These are phyloP conservation scores for Apocrypta bakeri DNA, from an alignment of 1,140 invertebrate genomes.

Conservation along the genomic window DNA sequence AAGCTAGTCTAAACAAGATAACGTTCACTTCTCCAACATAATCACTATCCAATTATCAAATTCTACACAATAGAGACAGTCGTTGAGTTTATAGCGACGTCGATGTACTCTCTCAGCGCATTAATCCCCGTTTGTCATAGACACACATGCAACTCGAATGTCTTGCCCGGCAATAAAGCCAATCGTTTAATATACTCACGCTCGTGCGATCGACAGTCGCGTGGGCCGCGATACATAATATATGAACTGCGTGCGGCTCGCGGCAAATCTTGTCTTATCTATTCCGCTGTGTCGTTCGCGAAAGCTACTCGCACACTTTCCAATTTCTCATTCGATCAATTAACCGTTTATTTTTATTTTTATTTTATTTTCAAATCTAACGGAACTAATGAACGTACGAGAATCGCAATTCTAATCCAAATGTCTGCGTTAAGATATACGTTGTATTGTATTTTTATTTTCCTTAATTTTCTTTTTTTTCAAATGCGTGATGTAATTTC, in stretches of 20 bases:
- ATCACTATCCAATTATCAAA: neutral
- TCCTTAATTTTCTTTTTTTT: no score
- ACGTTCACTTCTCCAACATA: neutral
- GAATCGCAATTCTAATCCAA: no score
- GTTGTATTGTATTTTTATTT: no score
- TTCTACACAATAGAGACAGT: neutral
- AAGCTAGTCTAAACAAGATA: neutral
- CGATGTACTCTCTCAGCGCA: neutral
- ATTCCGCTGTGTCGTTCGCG: no score
- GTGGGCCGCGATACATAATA: conserved; percentile 1
- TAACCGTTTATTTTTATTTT: no score
- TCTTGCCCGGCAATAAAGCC: neutral
- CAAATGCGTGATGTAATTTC: no score
- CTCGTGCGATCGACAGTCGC: neutral
- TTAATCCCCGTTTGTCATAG: neutral
- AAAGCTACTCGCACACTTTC: neutral
- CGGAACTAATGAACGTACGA: no score
- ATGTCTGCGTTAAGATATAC: no score
- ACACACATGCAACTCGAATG: neutral
- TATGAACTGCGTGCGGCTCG: neutral
- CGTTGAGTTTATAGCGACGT: neutral
- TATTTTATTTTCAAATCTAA: no score
- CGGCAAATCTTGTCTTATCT: no score
- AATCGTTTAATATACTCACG: neutral
- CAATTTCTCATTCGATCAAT: neutral